Conservation (phyloP, 2,797 vertebrate species). For the Helostoma temminkii region DNA sequence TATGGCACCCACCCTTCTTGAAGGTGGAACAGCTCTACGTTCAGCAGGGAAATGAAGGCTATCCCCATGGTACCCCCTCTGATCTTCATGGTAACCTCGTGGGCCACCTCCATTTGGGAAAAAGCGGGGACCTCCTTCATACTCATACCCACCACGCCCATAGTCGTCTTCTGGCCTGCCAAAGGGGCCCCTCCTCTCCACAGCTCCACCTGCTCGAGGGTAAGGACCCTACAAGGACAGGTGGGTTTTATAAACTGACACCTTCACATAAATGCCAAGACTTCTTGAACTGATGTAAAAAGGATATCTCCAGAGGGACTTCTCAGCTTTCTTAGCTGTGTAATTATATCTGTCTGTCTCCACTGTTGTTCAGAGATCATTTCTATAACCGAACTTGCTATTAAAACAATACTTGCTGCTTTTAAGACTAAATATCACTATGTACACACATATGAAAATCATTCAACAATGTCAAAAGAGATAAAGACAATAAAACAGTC, state of each 20-base stretch:
- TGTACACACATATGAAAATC: too few species aligned
- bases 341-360: not conserved
- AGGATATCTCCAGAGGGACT: too few species aligned
- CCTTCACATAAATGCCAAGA: not conserved
- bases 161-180: slow-evolving; percentile 83
- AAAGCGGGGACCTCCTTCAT: slow-evolving; percentile 80
- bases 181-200: slow-evolving; percentile 79
- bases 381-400: not conserved
- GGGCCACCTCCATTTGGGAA: slow-evolving; percentile 83
- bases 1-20: slow-evolving; percentile 76
- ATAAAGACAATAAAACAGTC: not conserved
- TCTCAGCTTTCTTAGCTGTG: not conserved
- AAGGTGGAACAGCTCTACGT: slow-evolving; percentile 75
- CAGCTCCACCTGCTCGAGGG: slow-evolving; percentile 66
- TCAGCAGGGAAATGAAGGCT: slow-evolving; percentile 77
- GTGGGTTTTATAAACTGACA: not conserved
- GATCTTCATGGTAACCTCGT: slow-evolving; percentile 83
- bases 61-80: slow-evolving; percentile 79
- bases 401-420: too few species aligned
- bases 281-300: too few species aligned
- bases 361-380: not conserved
- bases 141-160: slow-evolving; percentile 76
- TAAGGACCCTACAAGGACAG: slow-evolving; percentile 67
- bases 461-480: too few species aligned
- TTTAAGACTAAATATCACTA: too few species aligned